Conservation (phyloP, 92 coral and sea anemone species). For the Palythoa caribaeorum region DNA sequence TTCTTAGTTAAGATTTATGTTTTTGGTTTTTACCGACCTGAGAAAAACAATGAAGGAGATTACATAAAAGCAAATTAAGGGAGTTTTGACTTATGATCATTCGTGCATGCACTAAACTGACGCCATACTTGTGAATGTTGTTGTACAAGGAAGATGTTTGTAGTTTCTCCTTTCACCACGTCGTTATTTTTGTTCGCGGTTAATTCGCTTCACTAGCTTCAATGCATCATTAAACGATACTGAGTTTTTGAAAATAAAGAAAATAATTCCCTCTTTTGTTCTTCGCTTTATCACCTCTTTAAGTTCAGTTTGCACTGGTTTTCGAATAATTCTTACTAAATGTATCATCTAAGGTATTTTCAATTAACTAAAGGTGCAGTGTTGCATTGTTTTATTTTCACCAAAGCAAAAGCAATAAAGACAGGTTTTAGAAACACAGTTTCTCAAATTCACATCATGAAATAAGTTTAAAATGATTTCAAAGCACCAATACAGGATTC, state of each 20-base stretch:
- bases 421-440: too few relatives aligned
- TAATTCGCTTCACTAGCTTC: constrained; percentile 31
- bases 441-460: too few relatives aligned
- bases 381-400: too few relatives aligned
- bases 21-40: background rate
- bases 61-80: background rate
- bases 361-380: too few relatives aligned
- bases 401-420: too few relatives aligned
- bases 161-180: constrained; percentile 28
- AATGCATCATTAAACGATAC: constrained; percentile 3
- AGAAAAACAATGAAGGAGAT: background rate
- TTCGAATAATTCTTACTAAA: background rate
- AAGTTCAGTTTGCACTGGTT: background rate
- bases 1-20: background rate
- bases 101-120: background rate
- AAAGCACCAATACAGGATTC: background rate
- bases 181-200: constrained; percentile 3
- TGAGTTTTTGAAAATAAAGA: background rate
- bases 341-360: too few relatives aligned
- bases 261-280: too few relatives aligned
- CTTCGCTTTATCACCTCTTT: background rate
- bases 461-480: background rate
- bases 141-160: constrained; percentile 10
- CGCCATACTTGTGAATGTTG: constrained; percentile 14
- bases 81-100: background rate